phyloP scores from a whole-genome alignment of 2,888 invertebrate species.

The Latrodectus elegans region DNA sequence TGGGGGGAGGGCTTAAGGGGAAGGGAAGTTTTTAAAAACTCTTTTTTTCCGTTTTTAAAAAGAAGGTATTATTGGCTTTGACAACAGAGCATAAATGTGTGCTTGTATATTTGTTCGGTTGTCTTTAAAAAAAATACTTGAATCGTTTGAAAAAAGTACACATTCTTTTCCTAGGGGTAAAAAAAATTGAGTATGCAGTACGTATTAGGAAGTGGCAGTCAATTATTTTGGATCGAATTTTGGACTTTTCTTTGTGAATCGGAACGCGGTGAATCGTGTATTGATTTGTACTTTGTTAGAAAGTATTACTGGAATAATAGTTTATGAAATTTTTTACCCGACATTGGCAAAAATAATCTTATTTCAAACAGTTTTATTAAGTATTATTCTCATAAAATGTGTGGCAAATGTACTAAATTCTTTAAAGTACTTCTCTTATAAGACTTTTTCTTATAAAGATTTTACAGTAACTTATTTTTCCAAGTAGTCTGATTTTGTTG shows the following conservation, averaged over 20 bases:
- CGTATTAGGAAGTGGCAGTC: background rate
- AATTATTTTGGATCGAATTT: background rate
- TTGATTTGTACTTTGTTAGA: background rate
- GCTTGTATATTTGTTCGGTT: background rate
- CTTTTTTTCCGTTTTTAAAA: slow-evolving; percentile 5
- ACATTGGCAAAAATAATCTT: too few species aligned
- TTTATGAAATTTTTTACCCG: too few species aligned
- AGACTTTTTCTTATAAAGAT: too few species aligned
- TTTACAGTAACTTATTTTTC: too few species aligned
- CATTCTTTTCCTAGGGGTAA: background rate
- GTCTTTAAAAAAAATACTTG: too few species aligned
- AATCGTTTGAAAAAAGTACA: background rate
- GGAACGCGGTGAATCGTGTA: background rate
- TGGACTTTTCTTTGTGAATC: background rate
- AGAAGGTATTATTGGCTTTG: slow-evolving; percentile 34
- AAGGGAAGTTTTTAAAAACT: background rate
- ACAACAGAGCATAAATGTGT: slow-evolving; percentile 14
- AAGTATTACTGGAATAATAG: background rate
- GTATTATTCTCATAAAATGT: too few species aligned
- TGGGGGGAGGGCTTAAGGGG: background rate
- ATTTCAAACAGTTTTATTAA: too few species aligned
- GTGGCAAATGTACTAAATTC: too few species aligned
- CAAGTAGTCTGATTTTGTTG: too few species aligned
- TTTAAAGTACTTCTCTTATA: too few species aligned
- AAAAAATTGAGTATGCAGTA: background rate